A percentile compares a stretch with the other conserved stretches of the same genome.
Conservation (phyloP, 2,113 vertebrate species). For the Carassius auratus region DNA sequence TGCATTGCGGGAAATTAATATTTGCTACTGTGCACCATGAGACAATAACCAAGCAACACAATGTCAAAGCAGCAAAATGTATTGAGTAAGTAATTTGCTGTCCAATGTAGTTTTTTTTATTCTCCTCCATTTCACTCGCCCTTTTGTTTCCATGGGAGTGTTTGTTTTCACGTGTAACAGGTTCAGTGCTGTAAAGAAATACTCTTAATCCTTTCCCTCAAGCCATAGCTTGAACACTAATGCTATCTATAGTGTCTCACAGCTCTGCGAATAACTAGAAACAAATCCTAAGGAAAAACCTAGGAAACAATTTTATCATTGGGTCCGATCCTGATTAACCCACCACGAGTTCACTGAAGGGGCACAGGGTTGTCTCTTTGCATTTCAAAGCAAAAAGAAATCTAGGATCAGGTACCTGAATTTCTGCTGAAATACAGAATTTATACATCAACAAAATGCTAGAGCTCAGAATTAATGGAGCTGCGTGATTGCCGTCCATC, state of each 20-base stretch:
- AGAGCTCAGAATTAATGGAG: background rate
- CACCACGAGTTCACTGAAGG: conserved; percentile 41
- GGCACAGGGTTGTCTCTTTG: background rate
- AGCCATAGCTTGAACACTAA: conserved; percentile 30
- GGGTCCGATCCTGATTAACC: conserved; percentile 35
- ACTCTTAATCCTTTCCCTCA: conserved; percentile 44
- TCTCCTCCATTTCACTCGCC: too few relatives aligned
- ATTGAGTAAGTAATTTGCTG: conserved; percentile 17
- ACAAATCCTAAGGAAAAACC: conserved; percentile 38
- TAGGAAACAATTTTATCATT: conserved; percentile 57
- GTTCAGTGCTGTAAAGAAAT: conserved; percentile 7
- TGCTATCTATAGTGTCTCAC: conserved; percentile 41
- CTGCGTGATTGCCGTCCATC: background rate
- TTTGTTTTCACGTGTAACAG: conserved; percentile 28
- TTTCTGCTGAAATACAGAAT: background rate
- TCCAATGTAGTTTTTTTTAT: conserved; percentile 2
- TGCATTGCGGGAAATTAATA: conserved; percentile 15
- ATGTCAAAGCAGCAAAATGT: conserved; percentile 3
- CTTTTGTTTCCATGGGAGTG: background rate
- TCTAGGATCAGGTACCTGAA: background rate
- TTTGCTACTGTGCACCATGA: conserved; percentile 7
- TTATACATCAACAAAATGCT: background rate
- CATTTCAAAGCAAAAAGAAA: background rate
- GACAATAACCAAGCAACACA: conserved; percentile 27
- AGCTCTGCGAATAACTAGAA: conserved; percentile 21